Percentiles rank a stretch among this genome's conserved stretches.
These are phyloP conservation scores for Lemur catta DNA, from an alignment of 2,797 vertebrate species.

Conservation along the genomic window DNA sequence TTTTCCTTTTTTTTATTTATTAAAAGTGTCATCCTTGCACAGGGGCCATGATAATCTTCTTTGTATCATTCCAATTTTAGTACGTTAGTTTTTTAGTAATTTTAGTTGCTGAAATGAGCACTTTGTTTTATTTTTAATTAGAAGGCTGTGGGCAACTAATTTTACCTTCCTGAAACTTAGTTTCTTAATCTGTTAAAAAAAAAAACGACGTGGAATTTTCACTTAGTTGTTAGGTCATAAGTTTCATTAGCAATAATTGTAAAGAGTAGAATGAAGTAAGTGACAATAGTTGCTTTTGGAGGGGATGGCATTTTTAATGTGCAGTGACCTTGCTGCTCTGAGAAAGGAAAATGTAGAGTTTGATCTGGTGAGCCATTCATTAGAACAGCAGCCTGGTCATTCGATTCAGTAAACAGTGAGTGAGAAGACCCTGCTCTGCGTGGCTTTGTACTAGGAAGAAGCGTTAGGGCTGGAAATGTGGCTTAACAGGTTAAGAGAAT, in stretches of 20 bases:
- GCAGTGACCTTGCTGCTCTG: not conserved
- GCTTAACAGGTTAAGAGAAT: not conserved
- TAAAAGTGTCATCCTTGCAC: not conserved
- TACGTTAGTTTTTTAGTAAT: not conserved
- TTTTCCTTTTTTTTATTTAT: too few species aligned
- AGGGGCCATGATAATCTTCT: not conserved
- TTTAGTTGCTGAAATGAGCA: not conserved
- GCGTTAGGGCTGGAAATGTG: not conserved
- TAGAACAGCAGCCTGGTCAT: not conserved
- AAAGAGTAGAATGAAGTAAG: not conserved
- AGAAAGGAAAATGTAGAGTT: not conserved
- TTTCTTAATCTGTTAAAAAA: not conserved
- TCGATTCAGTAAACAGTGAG: not conserved
- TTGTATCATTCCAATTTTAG: not conserved
- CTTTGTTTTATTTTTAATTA: not conserved
- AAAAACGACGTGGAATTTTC: not conserved
- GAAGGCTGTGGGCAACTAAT: not conserved
- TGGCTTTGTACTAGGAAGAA: not conserved
- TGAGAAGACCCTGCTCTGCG: not conserved
- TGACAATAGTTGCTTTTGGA: not conserved
- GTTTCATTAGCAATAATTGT: not conserved
- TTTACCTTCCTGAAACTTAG: not conserved
- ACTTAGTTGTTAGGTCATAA: not conserved
- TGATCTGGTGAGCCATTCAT: not conserved
- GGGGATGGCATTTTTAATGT: not conserved